phyloP scores from a whole-genome alignment of 2,888 invertebrate genomes.

The Andrena fulva region DNA sequence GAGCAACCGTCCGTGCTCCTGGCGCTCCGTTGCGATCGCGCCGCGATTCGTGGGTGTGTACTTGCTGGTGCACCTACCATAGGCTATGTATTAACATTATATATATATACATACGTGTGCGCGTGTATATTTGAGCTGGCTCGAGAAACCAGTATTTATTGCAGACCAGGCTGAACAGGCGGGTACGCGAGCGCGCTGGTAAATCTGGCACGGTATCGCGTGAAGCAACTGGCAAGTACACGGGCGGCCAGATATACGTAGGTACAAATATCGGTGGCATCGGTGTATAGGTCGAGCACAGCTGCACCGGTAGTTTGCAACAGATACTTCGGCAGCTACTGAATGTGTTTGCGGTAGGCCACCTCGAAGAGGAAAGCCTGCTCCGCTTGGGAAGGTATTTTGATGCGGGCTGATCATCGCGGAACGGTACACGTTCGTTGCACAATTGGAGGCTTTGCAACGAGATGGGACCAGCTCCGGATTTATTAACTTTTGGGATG shows the following conservation, averaged over 20 bases:
- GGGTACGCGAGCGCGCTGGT: constrained; percentile 43
- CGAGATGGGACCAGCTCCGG: neutral
- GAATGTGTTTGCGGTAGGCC: constrained; percentile 53
- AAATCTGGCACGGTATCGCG: constrained; percentile 67
- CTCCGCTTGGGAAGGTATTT: constrained; percentile 32
- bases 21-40: constrained; percentile 7
- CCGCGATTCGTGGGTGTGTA: constrained; percentile 48
- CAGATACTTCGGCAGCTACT: constrained; percentile 56
- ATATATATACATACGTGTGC: neutral
- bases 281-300: constrained; percentile 26
- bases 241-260: constrained; percentile 55
- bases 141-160: constrained; percentile 64
- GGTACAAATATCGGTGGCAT: constrained; percentile 65
- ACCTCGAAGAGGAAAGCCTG: constrained; percentile 45
- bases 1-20: constrained; percentile 35
- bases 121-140: constrained; percentile 26
- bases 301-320: constrained; percentile 64
- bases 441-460: constrained; percentile 10
- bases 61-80: neutral
- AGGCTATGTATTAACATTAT: constrained; percentile 37
- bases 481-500: neutral
- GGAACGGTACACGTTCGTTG: constrained; percentile 40
- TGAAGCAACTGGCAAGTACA: constrained; percentile 65
- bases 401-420: constrained; percentile 37
- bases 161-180: constrained; percentile 29